Evolutionary conservation across 1,140 invertebrate species (phyloP).

Genomic region (Macrotrachela quadricornifera): DNA sequence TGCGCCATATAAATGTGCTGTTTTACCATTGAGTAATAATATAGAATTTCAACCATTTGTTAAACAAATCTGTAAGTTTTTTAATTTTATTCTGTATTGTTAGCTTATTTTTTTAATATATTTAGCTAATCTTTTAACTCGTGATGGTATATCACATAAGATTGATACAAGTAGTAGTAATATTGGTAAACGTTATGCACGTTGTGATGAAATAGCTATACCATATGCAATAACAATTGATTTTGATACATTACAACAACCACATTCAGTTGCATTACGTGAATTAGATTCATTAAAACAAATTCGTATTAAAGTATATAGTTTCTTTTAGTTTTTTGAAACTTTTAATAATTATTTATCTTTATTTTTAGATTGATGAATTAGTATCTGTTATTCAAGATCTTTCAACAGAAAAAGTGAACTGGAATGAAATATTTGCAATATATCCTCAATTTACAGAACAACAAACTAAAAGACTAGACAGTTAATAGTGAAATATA

Average conservation of each 20-base stretch:
- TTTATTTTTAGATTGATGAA: not conserved
- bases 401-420: too few relatives aligned
- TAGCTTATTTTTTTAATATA: not conserved
- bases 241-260: conserved; percentile 73
- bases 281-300: conserved; percentile 83
- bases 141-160: conserved; percentile 50
- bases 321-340: not conserved
- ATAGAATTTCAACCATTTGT: conserved; percentile 38
- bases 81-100: not conserved
- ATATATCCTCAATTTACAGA: too few relatives aligned
- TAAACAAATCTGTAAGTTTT: conserved; percentile 20
- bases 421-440: too few relatives aligned
- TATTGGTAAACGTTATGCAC: conserved; percentile 63
- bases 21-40: conserved; percentile 59
- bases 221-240: conserved; percentile 94
- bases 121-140: not conserved
- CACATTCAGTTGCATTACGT: conserved; percentile 69
- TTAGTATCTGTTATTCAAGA: not conserved
- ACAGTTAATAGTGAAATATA: too few relatives aligned
- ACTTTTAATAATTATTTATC: not conserved
- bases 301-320: conserved; percentile 57
- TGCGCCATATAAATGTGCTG: conserved; percentile 82
- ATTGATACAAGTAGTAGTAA: conserved; percentile 75
- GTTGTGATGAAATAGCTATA: conserved; percentile 95
- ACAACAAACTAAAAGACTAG: too few relatives aligned